These are phyloP conservation scores for Nematostella vectensis DNA, from an alignment of 92 coral and sea anemone species.

Conservation along the genomic window DNA sequence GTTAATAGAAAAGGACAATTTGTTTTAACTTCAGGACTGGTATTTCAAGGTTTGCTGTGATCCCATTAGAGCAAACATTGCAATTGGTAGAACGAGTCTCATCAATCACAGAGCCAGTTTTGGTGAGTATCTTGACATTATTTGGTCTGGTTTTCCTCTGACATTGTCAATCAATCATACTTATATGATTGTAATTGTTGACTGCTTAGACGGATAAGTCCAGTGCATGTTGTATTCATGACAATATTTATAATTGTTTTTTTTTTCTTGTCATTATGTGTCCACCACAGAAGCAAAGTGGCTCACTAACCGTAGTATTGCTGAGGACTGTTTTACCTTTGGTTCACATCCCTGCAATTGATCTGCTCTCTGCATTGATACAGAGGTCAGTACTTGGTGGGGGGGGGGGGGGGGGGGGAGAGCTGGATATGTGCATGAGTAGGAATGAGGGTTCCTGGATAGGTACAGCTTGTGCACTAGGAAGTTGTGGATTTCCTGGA, in stretches of 20 bases:
- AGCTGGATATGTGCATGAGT: too few species aligned
- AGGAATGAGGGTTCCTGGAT: too few species aligned
- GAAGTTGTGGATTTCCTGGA: too few species aligned
- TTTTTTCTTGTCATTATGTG: too few species aligned
- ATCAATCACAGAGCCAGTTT: constrained; percentile 27
- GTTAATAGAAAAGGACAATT: too few species aligned
- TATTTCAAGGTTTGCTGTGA: constrained; percentile 9
- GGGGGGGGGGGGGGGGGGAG: too few species aligned
- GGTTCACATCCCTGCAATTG: neutral
- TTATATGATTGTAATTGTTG: too few species aligned
- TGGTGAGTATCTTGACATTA: constrained; percentile 35
- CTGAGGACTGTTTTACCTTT: neutral
- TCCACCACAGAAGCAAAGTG: neutral
- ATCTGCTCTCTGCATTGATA: neutral
- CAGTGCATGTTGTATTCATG: too few species aligned
- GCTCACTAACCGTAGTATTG: neutral
- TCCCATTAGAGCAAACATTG: constrained; percentile 36
- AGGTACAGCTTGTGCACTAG: too few species aligned
- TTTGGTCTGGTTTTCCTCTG: neutral
- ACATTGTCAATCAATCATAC: too few species aligned
- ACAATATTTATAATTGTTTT: too few species aligned
- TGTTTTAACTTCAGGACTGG: constrained; percentile 40
- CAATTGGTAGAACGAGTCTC: constrained; percentile 15
- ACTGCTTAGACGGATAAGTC: too few species aligned
- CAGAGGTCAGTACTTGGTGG: neutral